Base-by-base conservation (phyloP, 2,113 vertebrate genomes). In the Clarias magur region DNA sequence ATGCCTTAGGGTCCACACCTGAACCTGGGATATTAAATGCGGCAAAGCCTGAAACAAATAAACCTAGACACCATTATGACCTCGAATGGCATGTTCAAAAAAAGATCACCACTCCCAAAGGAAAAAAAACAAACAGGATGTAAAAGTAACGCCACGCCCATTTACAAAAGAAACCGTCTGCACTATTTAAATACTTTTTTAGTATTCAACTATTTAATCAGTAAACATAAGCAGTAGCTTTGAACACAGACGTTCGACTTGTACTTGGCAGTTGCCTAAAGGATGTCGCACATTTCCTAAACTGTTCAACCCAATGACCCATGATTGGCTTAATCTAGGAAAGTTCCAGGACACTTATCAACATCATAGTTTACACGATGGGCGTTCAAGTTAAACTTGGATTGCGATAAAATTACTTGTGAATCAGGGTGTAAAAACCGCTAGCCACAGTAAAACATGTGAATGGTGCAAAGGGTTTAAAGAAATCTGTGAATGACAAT, bases 21-120 rank as follows among this genome's bases (percentile, higher is more conserved):
- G 30, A 82, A 84, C 12, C 17, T 48, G 30, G 38, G 11, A 23
- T n/a, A 67, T 86, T 73, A 85, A 90, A 91, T 76, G 91, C 72
- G 86, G 89, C 76, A 65, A 48, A 48, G 3, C 10, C 38, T 75
- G 21, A 25, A 88, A 88, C 92, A 93, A 92, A 93, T 91, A 93
- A 91, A 91, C 88, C 83, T 82, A 91, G 88, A 88, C 48, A 65
- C 56, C 63, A 81, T 79, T 25, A 73, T 16, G n/a, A 16, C 19
- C 6, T 15, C 62, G 17, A 87, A 21, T 25, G 17, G 79, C 65
- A 85, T 27, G 67, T 70, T 72, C 56, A 65, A 21, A 80, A 80
- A 34, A 48, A 23, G 70, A 10, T 48, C 85, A 82, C 53, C 27
- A 88, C 85, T 80, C 79, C 84, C 84, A 78, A 72, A 63, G 53